Conservation (phyloP, 2,888 invertebrate species). For the Lasioglossum calceatum region DNA sequence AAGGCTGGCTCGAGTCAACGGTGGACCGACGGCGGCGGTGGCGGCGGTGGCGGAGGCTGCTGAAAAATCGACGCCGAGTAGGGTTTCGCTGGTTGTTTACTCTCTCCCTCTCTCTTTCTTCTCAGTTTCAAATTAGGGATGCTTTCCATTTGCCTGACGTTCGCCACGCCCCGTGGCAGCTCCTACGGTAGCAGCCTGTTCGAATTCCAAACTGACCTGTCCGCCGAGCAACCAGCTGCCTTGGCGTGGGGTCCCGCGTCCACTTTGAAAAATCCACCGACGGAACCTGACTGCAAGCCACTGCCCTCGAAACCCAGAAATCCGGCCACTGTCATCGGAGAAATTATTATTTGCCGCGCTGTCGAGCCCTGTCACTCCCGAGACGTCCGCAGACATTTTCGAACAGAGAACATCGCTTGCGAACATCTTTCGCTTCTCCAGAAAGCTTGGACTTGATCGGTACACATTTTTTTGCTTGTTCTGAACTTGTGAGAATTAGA, state of each 20-base stretch:
- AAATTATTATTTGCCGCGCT: neutral
- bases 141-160: conserved; percentile 83
- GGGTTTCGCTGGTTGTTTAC: conserved; percentile 79
- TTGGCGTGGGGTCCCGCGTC: conserved; percentile 57
- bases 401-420: neutral
- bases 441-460: neutral
- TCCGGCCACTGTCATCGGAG: neutral
- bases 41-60: neutral
- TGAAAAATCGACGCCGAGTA: conserved; percentile 36
- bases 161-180: conserved; percentile 82
- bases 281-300: neutral
- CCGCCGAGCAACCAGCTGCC: conserved; percentile 64
- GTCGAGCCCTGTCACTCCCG: neutral
- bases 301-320: neutral
- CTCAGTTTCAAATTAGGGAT: conserved; percentile 84
- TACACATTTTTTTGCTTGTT: neutral
- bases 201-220: conserved; percentile 77
- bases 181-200: conserved; percentile 80
- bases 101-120: conserved; percentile 69
- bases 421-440: neutral
- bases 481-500: neutral
- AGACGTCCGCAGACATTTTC: neutral
- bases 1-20: neutral
- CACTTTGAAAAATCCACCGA: conserved; percentile 48
- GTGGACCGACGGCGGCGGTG: neutral